Evolutionary conservation across 2,888 invertebrate species (phyloP), one percentile per base, ranked within the genome.

Genomic region (Trichogramma evanescens): DNA sequence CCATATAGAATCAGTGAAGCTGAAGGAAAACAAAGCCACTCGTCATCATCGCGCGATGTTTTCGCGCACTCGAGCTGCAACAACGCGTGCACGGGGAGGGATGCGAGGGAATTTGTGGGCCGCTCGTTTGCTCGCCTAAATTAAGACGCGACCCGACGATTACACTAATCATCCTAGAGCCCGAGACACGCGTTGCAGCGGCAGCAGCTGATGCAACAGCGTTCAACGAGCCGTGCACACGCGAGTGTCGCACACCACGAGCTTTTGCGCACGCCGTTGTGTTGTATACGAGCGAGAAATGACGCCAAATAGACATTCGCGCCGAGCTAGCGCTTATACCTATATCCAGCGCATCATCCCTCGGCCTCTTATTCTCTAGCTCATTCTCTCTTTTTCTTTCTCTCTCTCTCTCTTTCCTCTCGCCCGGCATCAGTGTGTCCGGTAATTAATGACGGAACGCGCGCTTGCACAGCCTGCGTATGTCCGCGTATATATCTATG

Each of bases 151-250:
- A 26, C 26, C 26, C 26, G 59, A 50, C 59, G 61, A 62, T 60
- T 63, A 55, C 56, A 59, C 55, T 64, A 63, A 63, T 62, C 59
- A 63, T 60, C 58, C 50, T 38, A 26, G 26, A 26, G 26, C 26
- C 26, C 26, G 26, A 43, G 58, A 61, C 63, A 60, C 57, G 49
- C 51, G 38, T 43, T 44, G 51, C 13, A 7, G 3, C 50, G 48
- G 55, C 59, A 55, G 60, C 64, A 60, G 64, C 64, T 62, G 62
- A 64, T 62, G 60, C 58, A 64, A 60, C 60, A 64, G 56, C 58
- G 60, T 56, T 56, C 62, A 64, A 62, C 62, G 62, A 64, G 64
- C 64, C 62, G 61, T 62, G 64, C 54, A 57, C 7, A 4, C 2
- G 39, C 54, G 45, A 41, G 26, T 26, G 26, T 13, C 50, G 50